These are phyloP conservation scores for Drosophila insularis DNA, from an alignment of 1,140 invertebrate genomes.

Conservation along the genomic window DNA sequence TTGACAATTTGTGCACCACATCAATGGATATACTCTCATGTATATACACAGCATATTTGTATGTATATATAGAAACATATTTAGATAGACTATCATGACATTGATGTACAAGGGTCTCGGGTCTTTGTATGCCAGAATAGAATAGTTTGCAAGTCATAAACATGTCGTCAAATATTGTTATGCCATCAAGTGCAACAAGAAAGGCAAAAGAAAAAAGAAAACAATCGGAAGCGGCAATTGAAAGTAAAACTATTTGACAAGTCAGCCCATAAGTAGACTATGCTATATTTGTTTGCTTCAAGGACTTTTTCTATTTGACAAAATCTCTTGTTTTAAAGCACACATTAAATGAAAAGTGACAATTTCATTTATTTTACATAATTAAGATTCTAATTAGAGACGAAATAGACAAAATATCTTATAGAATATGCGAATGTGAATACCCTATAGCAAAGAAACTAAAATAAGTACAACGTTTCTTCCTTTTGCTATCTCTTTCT, in stretches of 20 bases:
- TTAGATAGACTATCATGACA: background rate
- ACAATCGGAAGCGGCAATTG: background rate
- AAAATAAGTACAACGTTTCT: too few species aligned
- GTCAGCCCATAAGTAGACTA: constrained; percentile 24
- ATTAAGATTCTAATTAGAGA: too few species aligned
- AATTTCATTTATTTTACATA: too few species aligned
- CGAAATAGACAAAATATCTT: too few species aligned
- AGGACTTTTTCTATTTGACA: background rate
- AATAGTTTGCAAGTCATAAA: constrained; percentile 10
- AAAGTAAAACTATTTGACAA: background rate
- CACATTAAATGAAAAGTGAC: too few species aligned
- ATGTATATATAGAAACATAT: background rate
- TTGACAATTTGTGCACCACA: constrained; percentile 22
- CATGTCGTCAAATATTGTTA: constrained; percentile 16
- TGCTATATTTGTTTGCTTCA: background rate
- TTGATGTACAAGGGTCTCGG: background rate
- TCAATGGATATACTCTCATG: background rate
- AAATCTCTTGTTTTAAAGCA: background rate
- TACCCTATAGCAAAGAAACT: too few species aligned
- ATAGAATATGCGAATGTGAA: too few species aligned
- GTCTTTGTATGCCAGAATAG: background rate
- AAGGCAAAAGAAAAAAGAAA: background rate
- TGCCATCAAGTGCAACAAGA: constrained; percentile 10
- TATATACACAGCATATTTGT: background rate
- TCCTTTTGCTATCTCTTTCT: too few species aligned